Evolutionary conservation across 2,888 invertebrate genomes (phyloP).

Genomic region (Liopterus haemorrhoidalis): DNA sequence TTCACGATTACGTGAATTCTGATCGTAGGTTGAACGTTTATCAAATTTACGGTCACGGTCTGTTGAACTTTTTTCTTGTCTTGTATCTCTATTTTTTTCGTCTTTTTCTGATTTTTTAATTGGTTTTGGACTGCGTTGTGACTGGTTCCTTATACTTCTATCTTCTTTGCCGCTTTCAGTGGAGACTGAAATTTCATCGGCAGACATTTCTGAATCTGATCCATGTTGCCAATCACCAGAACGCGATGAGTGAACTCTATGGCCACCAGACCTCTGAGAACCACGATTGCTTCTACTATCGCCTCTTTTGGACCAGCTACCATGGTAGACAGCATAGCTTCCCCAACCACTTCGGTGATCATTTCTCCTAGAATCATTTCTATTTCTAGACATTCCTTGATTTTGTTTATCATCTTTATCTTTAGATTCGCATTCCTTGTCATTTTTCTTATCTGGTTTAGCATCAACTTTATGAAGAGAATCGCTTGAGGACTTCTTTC

Average conservation of each 20-base stretch:
- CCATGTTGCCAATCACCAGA: conserved; percentile 50
- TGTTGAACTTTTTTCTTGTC: conserved; percentile 29
- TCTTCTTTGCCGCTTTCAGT: conserved; percentile 53
- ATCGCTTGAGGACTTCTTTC: conserved; percentile 34
- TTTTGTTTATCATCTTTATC: conserved; percentile 33
- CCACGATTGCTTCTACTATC: conserved; percentile 43
- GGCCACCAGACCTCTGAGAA: conserved; percentile 39
- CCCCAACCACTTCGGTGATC: conserved; percentile 41
- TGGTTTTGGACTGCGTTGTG: conserved; percentile 51
- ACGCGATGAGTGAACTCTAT: conserved; percentile 39
- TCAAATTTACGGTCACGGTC: conserved; percentile 37
- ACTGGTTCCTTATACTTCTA: conserved; percentile 42
- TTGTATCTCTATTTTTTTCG: conserved; percentile 52
- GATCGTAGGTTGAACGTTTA: conserved; percentile 39
- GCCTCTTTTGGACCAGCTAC: conserved; percentile 41
- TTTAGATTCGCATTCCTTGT: conserved; percentile 44
- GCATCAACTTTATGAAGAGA: conserved; percentile 35
- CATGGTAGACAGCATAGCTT: conserved; percentile 29
- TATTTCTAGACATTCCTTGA: conserved; percentile 27
- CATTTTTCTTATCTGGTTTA: conserved; percentile 43
- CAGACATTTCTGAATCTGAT: conserved; percentile 71
- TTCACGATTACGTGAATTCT: conserved; percentile 50
- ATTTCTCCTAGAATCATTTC: conserved; percentile 48
- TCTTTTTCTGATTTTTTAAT: conserved; percentile 52
- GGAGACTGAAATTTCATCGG: conserved; percentile 60